A percentile compares a stretch with the other conserved stretches of the same genome.
phyloP scores from a whole-genome alignment of 2,113 vertebrate species.

The Cavia aperea region DNA sequence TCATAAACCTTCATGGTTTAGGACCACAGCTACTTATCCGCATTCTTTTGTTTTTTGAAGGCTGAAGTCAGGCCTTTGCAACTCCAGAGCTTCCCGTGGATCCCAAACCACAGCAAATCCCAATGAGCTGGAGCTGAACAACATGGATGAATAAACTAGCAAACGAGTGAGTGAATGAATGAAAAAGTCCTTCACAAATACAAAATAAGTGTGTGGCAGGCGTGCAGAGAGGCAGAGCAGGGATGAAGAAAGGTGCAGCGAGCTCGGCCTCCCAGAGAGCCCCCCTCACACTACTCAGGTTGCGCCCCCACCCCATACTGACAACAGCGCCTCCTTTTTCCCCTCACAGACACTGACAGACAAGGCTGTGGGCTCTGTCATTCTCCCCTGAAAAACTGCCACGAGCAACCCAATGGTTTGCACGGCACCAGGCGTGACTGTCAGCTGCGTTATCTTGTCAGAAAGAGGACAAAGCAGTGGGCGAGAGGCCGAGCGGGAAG shows the following conservation, averaged over 20 bases:
- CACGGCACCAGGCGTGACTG: constrained; percentile 22
- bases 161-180: background rate
- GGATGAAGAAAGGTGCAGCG: background rate
- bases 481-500: accelerated
- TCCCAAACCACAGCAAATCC: background rate
- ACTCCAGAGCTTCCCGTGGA: background rate
- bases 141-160: background rate
- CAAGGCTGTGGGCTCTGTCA: constrained; percentile 27
- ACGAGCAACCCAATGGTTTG: constrained; percentile 46
- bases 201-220: constrained; percentile 8
- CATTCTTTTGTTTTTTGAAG: background rate
- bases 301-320: accelerated
- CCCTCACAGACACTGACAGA: constrained; percentile 3
- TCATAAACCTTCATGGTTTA: background rate
- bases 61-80: background rate
- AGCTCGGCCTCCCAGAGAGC: background rate
- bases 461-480: background rate
- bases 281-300: background rate
- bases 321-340: background rate
- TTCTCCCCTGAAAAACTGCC: constrained; percentile 11
- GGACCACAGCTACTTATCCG: background rate
- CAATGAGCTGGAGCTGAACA: too few relatives aligned
- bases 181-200: background rate
- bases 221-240: background rate
- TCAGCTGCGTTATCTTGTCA: background rate